Conservation (phyloP, 2,113 vertebrate genomes). For the Origma solitaria region DNA sequence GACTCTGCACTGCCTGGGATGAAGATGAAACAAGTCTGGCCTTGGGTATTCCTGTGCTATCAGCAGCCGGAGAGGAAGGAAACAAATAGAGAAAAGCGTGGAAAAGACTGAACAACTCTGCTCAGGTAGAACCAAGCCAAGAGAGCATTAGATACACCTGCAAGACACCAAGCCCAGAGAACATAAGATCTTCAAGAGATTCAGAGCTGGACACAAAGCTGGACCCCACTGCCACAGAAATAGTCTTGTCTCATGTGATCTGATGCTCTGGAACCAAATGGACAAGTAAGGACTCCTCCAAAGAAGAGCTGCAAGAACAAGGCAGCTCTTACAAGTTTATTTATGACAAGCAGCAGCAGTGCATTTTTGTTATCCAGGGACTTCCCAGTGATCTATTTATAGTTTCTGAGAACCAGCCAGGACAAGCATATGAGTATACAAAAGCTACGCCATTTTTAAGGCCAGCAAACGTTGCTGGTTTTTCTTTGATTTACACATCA, state of each 20-base stretch:
- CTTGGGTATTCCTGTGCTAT: neutral
- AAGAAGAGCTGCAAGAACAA: neutral
- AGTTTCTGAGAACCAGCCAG: constrained; percentile 38
- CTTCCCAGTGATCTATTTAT: constrained; percentile 59
- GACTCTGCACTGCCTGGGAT: neutral
- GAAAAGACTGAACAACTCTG: neutral
- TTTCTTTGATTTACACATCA: constrained; percentile 29
- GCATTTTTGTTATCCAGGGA: constrained; percentile 28
- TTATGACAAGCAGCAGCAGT: neutral
- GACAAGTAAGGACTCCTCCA: neutral
- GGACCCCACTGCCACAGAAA: neutral
- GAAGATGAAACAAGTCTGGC: neutral
- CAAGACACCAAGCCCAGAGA: neutral
- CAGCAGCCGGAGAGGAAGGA: neutral
- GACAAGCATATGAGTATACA: constrained; percentile 28
- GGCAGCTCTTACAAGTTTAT: neutral
- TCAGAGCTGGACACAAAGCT: neutral
- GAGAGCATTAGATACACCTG: neutral
- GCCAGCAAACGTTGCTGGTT: constrained; percentile 39
- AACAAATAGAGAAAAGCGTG: neutral
- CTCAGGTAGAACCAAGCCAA: neutral
- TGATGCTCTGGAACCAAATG: neutral
- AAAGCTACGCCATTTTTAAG: constrained; percentile 42
- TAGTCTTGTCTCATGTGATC: neutral
- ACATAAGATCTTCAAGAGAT: neutral